Conservation (phyloP, 2,113 vertebrate genomes). For the Holacanthus passer region DNA sequence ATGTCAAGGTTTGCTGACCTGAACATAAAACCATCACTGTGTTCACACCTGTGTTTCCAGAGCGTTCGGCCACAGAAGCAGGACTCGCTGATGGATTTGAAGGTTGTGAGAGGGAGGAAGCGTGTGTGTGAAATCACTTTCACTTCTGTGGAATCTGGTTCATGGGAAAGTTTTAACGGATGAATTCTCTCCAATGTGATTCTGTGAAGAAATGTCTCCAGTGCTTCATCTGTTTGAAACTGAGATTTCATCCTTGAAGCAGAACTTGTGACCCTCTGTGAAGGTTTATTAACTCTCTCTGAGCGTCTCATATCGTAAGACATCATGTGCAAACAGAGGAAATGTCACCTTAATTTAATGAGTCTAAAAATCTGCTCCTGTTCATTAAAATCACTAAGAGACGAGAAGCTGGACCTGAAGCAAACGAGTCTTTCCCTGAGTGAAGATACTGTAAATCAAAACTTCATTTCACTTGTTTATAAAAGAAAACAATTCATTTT, state of each 20-base stretch:
- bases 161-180: too few relatives aligned
- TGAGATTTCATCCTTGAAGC: not conserved
- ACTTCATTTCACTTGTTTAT: too few relatives aligned
- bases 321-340: not conserved
- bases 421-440: too few relatives aligned
- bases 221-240: too few relatives aligned
- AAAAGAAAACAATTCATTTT: too few relatives aligned
- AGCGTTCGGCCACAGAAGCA: not conserved
- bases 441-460: too few relatives aligned
- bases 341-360: not conserved
- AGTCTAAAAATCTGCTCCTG: too few relatives aligned
- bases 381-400: too few relatives aligned
- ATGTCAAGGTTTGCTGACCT: not conserved
- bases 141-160: not conserved
- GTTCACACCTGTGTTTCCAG: not conserved
- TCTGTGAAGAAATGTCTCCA: not conserved
- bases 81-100: not conserved
- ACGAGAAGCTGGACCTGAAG: too few relatives aligned
- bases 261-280: not conserved
- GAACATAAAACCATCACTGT: not conserved
- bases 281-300: too few relatives aligned
- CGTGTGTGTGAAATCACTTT: conserved; percentile 1
- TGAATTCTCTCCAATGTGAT: not conserved
- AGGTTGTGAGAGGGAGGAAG: not conserved
- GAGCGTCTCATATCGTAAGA: not conserved